Conservation (phyloP, 2,113 vertebrate genomes). For the Monarcha castaneiventris region DNA sequence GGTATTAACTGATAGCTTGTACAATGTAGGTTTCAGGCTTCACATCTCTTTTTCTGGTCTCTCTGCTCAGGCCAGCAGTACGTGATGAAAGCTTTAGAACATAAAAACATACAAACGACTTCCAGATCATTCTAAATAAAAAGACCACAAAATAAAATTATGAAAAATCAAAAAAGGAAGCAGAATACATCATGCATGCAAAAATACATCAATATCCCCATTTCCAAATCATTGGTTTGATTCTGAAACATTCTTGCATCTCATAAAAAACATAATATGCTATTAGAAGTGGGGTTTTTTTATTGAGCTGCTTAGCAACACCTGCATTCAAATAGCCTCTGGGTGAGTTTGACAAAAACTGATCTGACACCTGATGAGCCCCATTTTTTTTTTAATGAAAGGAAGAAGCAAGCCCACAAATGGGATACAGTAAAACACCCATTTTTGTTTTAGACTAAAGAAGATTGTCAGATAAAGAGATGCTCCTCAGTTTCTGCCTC, state of each 20-base stretch:
- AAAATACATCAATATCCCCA: neutral
- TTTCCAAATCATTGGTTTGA: neutral
- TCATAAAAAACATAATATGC: neutral
- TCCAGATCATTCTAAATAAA: neutral
- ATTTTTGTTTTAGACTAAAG: neutral
- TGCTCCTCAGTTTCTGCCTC: neutral
- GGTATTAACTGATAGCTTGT: neutral
- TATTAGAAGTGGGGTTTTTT: neutral
- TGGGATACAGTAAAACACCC: neutral
- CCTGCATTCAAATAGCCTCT: neutral
- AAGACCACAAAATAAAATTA: neutral
- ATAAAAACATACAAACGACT: neutral
- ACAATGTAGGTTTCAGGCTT: neutral
- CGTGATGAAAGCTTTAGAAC: neutral
- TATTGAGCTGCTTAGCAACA: constrained; percentile 29
- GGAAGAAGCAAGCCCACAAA: constrained; percentile 1
- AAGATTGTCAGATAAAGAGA: neutral
- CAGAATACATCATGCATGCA: neutral
- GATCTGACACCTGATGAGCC: neutral
- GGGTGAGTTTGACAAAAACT: neutral
- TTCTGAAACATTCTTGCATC: neutral
- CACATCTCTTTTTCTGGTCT: neutral
- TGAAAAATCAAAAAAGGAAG: neutral
- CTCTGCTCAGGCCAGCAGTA: neutral
- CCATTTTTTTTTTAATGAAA: neutral